Conservation (phyloP, 2,888 invertebrate species). For the Drosophila monieri region DNA sequence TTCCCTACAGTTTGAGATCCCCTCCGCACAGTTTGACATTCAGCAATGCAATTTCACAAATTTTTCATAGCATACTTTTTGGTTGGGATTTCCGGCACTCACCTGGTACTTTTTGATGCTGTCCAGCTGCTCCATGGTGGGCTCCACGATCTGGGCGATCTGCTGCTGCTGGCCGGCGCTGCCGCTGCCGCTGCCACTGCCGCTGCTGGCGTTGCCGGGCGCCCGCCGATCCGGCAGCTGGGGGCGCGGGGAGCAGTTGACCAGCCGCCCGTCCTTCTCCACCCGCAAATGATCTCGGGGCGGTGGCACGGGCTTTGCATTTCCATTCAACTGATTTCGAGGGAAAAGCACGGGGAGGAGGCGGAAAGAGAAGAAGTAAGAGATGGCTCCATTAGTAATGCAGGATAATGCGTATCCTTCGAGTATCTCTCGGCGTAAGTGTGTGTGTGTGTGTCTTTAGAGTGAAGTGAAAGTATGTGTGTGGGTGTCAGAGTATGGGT, state of each 20-base stretch:
- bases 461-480: conserved; percentile 1
- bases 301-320: conserved; percentile 84
- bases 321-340: conserved; percentile 81
- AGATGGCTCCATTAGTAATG: conserved; percentile 29
- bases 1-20: not conserved
- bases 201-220: conserved; percentile 48
- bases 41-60: not conserved
- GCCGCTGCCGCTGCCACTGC: conserved; percentile 77
- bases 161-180: conserved; percentile 80
- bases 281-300: conserved; percentile 88
- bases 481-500: conserved; percentile 2
- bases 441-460: conserved; percentile 10
- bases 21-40: conserved; percentile 18
- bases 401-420: conserved; percentile 7
- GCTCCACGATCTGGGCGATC: conserved; percentile 85
- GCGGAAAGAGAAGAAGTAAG: not conserved
- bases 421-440: not conserved
- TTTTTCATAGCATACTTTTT: conserved; percentile 48
- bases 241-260: conserved; percentile 88
- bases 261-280: conserved; percentile 86
- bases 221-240: conserved; percentile 87
- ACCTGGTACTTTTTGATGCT: conserved; percentile 97
- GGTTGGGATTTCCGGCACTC: conserved; percentile 72
- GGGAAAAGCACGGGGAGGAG: not conserved
- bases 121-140: conserved; percentile 94